Evolutionary conservation across 2,888 invertebrate genomes (phyloP), one percentile per base, ranked within the genome.

Genomic region (Bellardia pandia): DNA sequence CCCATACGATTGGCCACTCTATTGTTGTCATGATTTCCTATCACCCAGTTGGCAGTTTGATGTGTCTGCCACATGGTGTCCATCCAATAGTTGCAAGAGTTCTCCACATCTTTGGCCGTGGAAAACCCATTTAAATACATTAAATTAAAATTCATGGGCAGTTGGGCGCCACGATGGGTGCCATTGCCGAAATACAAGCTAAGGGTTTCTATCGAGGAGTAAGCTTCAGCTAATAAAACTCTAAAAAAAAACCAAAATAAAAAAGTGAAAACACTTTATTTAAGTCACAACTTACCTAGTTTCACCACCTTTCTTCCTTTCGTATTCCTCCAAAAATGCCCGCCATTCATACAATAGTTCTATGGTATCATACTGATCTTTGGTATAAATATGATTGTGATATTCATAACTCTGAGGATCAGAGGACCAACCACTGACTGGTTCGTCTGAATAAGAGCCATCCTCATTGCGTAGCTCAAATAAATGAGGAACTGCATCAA

Each of bases 71-170:
- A 95, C 94, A 96, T 94, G 13, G 94, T 94, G 1, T 94, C 93
- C 92, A 95, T 92, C 96, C 96, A 96, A n/a, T 92, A 92, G 71
- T 95, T 94, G 3, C 95, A 94, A 0, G 92, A 89, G 0, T 89
- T 89, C 80, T 95, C 94, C 45, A 95, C 94, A 68, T 95, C 94
- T 7, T 90, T 77, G 0, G 96, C 95, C 0, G 92, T 94, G 0
- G 96, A 95, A 0, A 94, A 92, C 0, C 91, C 92, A 2, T 95
- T 94, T 33, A 95, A 94, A 0, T 94, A 93, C 1, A 92, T 93
- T 0, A 96, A 93, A 77, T 94, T 93, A 89, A 96, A 96, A 92
- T 96, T 96, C 93, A 96, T 96, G 0, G 96, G 96, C 2, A 96
- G 93, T 83, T 95, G 94, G 0, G 95, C 94, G 0, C 95, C 95